Conservation (phyloP, 2,113 vertebrate species). For the Gavialis gangeticus region DNA sequence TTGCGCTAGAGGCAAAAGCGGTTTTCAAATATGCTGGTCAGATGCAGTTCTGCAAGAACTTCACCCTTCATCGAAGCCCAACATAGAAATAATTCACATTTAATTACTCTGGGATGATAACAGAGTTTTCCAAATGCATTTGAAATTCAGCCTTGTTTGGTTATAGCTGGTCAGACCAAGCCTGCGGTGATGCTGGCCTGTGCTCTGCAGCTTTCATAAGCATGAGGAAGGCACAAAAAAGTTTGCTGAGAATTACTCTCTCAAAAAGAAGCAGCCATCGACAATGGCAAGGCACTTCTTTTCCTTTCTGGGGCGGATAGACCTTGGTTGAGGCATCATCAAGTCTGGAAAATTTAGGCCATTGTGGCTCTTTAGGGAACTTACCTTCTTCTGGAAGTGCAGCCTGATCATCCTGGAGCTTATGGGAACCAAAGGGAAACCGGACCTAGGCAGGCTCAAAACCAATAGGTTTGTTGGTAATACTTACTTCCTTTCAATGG, state of each 20-base stretch:
- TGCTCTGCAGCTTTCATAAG: neutral
- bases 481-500: neutral
- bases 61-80: fast-evolving
- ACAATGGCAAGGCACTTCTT: neutral
- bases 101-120: neutral
- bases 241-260: neutral
- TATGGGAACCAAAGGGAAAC: neutral
- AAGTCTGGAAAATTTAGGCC: neutral
- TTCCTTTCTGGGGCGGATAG: neutral
- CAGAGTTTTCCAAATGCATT: neutral
- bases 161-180: neutral
- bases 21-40: neutral
- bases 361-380: neutral
- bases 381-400: neutral
- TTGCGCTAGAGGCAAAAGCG: neutral
- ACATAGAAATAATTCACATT: neutral
- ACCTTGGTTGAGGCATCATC: neutral
- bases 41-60: neutral
- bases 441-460: neutral
- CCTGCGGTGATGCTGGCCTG: neutral
- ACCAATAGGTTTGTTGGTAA: neutral
- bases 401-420: neutral
- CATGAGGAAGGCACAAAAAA: neutral
- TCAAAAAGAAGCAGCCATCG: neutral
- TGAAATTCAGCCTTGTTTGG: neutral